These are phyloP conservation scores for Scortum barcoo DNA, from an alignment of 2,113 vertebrate species.

Conservation along the genomic window DNA sequence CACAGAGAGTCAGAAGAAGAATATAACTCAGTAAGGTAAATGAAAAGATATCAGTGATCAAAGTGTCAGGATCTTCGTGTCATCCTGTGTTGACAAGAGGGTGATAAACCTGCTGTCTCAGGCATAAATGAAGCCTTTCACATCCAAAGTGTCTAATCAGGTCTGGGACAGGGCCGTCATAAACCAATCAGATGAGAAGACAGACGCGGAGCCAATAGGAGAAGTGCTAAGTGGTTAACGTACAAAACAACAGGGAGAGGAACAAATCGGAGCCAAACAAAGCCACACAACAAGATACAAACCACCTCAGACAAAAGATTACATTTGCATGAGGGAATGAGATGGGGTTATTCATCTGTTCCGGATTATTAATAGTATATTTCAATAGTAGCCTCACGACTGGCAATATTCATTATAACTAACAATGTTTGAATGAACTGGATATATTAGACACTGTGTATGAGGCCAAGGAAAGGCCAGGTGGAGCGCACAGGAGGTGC, in stretches of 20 bases:
- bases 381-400: constrained; percentile 56
- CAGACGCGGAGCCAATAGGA: constrained; percentile 25
- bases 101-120: not conserved
- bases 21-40: not conserved
- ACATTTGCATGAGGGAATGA: constrained; percentile 44
- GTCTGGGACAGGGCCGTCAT: not conserved
- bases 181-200: constrained; percentile 39
- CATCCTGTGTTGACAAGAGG: not conserved
- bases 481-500: constrained; percentile 38
- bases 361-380: constrained; percentile 54
- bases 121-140: constrained; percentile 11
- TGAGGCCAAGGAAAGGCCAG: constrained; percentile 46
- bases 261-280: constrained; percentile 33
- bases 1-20: not conserved
- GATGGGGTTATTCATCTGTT: constrained; percentile 51
- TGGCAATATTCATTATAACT: constrained; percentile 65
- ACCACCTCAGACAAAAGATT: constrained; percentile 50
- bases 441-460: constrained; percentile 43
- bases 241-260: constrained; percentile 24
- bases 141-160: constrained; percentile 19
- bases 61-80: not conserved
- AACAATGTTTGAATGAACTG: constrained; percentile 52
- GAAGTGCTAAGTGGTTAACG: constrained; percentile 28
- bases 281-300: constrained; percentile 39
- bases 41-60: not conserved